Conservation (phyloP, 2,113 vertebrate species). For the Esox niger region DNA sequence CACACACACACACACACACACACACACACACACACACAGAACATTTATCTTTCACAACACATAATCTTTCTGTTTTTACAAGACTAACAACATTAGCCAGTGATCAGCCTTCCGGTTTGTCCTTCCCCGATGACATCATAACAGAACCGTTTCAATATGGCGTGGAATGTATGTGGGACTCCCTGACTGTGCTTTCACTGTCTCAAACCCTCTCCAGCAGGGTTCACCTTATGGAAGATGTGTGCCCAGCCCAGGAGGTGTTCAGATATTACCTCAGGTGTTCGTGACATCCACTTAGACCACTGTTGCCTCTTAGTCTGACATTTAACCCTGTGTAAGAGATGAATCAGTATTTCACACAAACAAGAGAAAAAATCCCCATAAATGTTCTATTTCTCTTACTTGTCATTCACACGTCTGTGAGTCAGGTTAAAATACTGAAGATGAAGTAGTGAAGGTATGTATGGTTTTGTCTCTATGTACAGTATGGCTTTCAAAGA, state of each 20-base stretch:
- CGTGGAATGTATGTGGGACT: slow-evolving; percentile 68
- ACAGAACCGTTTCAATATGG: slow-evolving; percentile 12
- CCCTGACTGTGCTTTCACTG: slow-evolving; percentile 68
- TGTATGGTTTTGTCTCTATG: slow-evolving; percentile 70
- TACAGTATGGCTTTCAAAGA: slow-evolving; percentile 79
- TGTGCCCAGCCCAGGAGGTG: no score
- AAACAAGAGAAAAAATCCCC: no score
- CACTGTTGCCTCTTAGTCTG: no score
- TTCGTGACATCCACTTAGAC: no score
- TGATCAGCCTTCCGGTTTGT: slow-evolving; percentile 46
- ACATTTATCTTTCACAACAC: slow-evolving; percentile 31
- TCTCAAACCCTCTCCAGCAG: slow-evolving; percentile 22
- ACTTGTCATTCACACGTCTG: background rate
- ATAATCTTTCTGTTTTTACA: background rate
- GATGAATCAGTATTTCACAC: no score
- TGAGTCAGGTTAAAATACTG: slow-evolving; percentile 17
- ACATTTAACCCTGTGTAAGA: no score
- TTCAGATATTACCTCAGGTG: no score
- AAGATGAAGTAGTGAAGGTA: slow-evolving; percentile 56
- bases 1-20: slow-evolving; percentile 55
- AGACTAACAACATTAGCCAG: background rate
- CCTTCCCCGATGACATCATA: slow-evolving; percentile 30
- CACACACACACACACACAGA: slow-evolving; percentile 45
- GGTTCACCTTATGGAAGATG: no score
- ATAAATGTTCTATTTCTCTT: background rate